Evolutionary conservation across 2,888 invertebrate species (phyloP).

Genomic region (Thymelicus acteon): DNA sequence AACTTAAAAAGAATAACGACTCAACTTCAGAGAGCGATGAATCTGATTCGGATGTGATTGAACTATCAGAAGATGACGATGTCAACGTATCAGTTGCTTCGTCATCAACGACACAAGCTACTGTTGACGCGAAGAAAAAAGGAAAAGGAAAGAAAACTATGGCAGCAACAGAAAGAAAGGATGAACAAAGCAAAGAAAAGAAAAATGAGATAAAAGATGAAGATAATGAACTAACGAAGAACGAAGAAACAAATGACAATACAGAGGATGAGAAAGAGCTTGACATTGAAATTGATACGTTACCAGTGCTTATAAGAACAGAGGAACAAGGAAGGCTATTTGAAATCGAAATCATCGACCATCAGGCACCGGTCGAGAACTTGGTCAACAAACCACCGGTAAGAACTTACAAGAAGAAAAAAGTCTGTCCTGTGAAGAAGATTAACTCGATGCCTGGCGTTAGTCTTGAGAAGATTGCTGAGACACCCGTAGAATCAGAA

Average conservation of each 20-base stretch:
- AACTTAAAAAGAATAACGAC: not conserved
- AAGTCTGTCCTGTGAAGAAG: not conserved
- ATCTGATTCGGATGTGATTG: not conserved
- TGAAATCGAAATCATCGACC: conserved; percentile 52
- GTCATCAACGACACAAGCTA: not conserved
- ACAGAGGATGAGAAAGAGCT: conserved; percentile 28
- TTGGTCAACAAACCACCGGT: too few species aligned
- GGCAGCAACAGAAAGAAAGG: not conserved
- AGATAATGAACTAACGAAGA: not conserved
- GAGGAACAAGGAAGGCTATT: conserved; percentile 41
- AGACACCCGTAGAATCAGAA: not conserved
- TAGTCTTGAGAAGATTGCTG: conserved; percentile 13
- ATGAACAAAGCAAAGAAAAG: not conserved
- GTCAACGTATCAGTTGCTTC: not conserved
- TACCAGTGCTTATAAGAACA: conserved; percentile 47
- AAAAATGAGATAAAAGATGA: not conserved
- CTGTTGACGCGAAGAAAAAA: not conserved
- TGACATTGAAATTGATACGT: conserved; percentile 44
- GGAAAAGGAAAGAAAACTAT: not conserved
- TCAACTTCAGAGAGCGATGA: not conserved
- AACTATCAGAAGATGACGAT: not conserved
- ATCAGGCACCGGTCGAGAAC: not conserved
- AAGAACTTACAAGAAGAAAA: not conserved
- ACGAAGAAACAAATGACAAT: conserved; percentile 13
- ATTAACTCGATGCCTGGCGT: conserved; percentile 20